Percentiles rank a stretch among this genome's conserved stretches.
phyloP scores from a whole-genome alignment of 2,797 vertebrate genomes.

The Melopsittacus undulatus region DNA sequence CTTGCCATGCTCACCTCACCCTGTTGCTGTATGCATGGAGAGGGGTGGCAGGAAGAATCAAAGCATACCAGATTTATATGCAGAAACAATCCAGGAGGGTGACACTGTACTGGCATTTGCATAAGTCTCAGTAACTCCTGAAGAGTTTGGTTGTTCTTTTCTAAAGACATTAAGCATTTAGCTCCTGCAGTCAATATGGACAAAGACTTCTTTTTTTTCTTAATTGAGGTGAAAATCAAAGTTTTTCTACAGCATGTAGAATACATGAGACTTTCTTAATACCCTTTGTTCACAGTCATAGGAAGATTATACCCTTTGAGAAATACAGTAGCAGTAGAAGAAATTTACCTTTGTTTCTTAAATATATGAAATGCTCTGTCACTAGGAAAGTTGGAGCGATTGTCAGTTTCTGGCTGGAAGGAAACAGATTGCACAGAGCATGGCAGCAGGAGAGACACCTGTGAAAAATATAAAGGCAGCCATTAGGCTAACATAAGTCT shows the following conservation, averaged over 20 bases:
- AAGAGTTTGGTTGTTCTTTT: constrained; percentile 28
- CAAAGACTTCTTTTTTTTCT: neutral
- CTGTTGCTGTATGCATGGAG: neutral
- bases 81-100: constrained; percentile 28
- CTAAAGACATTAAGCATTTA: constrained; percentile 40
- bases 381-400: constrained; percentile 93
- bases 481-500: neutral
- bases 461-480: neutral
- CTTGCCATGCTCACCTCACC: neutral
- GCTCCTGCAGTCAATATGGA: neutral
- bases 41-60: neutral
- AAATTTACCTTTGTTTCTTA: constrained; percentile 93
- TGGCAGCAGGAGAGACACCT: constrained; percentile 88
- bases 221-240: neutral
- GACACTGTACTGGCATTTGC: constrained; percentile 1
- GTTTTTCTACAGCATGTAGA: neutral
- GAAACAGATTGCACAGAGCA: constrained; percentile 94
- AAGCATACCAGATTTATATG: constrained; percentile 16
- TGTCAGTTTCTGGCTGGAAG: constrained; percentile 98
- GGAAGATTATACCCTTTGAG: neutral
- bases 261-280: neutral
- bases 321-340: neutral
- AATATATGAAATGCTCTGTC: constrained; percentile 97
- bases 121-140: constrained; percentile 22
- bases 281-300: neutral